Percentiles rank a stretch among this genome's conserved stretches.
Evolutionary conservation across 2,797 vertebrate species (phyloP).

Genomic region (Carduelis carduelis): DNA sequence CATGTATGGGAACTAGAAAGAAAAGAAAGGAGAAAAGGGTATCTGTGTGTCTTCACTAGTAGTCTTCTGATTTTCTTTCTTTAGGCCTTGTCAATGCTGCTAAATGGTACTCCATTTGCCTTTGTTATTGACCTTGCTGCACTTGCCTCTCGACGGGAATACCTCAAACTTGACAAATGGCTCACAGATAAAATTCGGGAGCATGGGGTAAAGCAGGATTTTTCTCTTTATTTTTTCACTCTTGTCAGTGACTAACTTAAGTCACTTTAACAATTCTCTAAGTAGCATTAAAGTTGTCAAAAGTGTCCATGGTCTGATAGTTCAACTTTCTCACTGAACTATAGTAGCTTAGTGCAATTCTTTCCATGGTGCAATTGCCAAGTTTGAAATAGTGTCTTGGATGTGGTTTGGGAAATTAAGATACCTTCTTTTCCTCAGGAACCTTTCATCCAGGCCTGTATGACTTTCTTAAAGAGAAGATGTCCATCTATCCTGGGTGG

Average conservation of each 20-base stretch:
- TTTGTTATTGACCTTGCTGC: slow-evolving; percentile 99
- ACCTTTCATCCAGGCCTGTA: slow-evolving; percentile 98
- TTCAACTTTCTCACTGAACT: neutral
- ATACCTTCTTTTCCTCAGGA: slow-evolving; percentile 78
- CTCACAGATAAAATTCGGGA: slow-evolving; percentile 99
- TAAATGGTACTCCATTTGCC: slow-evolving; percentile 99
- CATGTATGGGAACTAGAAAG: neutral
- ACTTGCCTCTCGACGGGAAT: slow-evolving; percentile 99
- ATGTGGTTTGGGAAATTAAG: neutral
- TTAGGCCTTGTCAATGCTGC: slow-evolving; percentile 99
- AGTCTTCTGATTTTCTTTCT: slow-evolving; percentile 58
- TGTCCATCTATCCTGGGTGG: slow-evolving; percentile 98
- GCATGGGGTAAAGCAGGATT: slow-evolving; percentile 88
- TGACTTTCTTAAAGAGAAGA: slow-evolving; percentile 97
- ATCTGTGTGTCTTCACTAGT: slow-evolving; percentile 34
- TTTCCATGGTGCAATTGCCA: slow-evolving; percentile 37
- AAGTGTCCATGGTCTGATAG: neutral
- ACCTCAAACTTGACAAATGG: slow-evolving; percentile 99
- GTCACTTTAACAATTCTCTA: neutral
- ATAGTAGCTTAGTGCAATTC: neutral
- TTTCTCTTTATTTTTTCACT: slow-evolving; percentile 51
- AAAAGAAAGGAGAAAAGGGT: neutral
- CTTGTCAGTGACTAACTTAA: slow-evolving; percentile 3
- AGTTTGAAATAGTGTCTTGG: slow-evolving; percentile 15
- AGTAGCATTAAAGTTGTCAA: slow-evolving; percentile 26